Percentiles rank a stretch among this genome's conserved stretches.
phyloP scores from a whole-genome alignment of 2,797 vertebrate species.

The Phoxinus dragarum region DNA sequence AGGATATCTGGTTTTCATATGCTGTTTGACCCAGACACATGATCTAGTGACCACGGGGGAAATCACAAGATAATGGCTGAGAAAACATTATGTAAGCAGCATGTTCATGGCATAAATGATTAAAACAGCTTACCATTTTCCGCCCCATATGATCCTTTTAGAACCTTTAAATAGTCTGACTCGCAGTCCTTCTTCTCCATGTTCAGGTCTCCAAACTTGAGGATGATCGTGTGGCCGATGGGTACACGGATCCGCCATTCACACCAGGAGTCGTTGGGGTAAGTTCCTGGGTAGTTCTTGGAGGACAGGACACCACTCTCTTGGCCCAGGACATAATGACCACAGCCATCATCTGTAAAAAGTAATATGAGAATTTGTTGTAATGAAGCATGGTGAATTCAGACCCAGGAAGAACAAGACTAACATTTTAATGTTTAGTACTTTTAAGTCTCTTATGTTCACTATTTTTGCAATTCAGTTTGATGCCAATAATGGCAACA shows the following conservation, averaged over 20 bases:
- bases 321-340: constrained; percentile 78
- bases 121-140: constrained; percentile 72
- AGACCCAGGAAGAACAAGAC: neutral
- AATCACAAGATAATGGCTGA: neutral
- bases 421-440: neutral
- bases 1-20: neutral
- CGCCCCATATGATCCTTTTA: constrained; percentile 63
- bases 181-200: constrained; percentile 82
- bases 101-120: neutral
- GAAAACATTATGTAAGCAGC: neutral
- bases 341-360: constrained; percentile 81
- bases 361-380: neutral
- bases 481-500: neutral
- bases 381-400: neutral
- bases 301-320: constrained; percentile 84
- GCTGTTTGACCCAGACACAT: neutral
- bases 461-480: neutral
- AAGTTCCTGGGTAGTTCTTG: constrained; percentile 86
- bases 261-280: constrained; percentile 84
- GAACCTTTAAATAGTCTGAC: constrained; percentile 81
- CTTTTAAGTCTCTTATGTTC: neutral
- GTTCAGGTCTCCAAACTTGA: constrained; percentile 84
- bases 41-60: neutral
- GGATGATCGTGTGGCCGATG: constrained; percentile 76
- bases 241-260: constrained; percentile 81